Base-by-base conservation (phyloP, 2,797 vertebrate genomes). In the Rhynchotus rufescens region DNA sequence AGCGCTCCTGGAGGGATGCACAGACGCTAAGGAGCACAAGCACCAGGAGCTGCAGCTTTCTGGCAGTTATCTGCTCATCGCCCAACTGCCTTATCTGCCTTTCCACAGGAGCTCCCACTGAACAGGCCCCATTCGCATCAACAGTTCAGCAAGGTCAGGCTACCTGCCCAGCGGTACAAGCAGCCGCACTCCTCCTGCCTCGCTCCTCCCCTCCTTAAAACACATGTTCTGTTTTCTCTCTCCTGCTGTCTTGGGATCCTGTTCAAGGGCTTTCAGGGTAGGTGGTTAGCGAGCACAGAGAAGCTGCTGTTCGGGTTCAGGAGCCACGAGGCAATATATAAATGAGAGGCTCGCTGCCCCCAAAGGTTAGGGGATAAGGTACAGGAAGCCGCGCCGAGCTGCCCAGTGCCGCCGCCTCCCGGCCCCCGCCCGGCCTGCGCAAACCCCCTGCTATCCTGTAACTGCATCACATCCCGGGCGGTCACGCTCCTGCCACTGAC, bases 91-190 rank as follows among this genome's bases (percentile, higher is more conserved):
- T 26, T 32, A 77, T 38, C 72, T 88, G 78, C 65, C 86, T 32
- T 82, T 61, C 65, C 47, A 80, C 45, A 52, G 36, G 32, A 86
- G 66, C 54, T 68, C 51, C 65, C 67, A 30, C 2, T 28, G 49
- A 59, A 81, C 1, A 1, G 49, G 38, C 25, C n/a, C 45, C 74
- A 34, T 66, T 80, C 40, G 42, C 40, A 59, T 16, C 1, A 3
- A 57, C 62, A 71, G 14, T 47, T 60, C 75, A 82, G 78, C 85
- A 74, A 82, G 54, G 74, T 74, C 89, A 84, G 78, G 76, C 86
- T 40, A 21, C 40, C 38, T n/a, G 40, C 40, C 62, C 62, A 71
- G 57, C 34, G 38, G 75, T 15, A 45, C 40, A 44, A 80, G 73
- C 88, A 68, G 69, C 54, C 0, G 0, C 4, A 17, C 40, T 9